A percentile compares a stretch with the other conserved stretches of the same genome.
phyloP scores from a whole-genome alignment of 2,113 vertebrate species.

The Platichthys stellatus region DNA sequence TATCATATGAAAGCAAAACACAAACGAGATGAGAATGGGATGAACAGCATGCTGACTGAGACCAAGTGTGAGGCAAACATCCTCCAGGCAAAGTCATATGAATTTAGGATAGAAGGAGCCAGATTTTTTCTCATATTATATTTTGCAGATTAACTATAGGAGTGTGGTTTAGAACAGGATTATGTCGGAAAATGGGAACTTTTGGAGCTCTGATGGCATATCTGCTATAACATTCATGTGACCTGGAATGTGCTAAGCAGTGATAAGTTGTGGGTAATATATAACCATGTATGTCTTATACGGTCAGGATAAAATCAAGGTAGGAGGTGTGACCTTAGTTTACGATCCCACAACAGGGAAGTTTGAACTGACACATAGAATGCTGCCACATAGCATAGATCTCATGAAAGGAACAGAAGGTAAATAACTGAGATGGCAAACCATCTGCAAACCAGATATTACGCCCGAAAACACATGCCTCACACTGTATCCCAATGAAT shows the following conservation, averaged over 20 bases:
- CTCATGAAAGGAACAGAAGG: not conserved
- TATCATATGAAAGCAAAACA: constrained; percentile 1
- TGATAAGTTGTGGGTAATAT: not conserved
- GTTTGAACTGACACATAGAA: not conserved
- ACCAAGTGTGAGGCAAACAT: not conserved
- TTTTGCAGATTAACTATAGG: not conserved
- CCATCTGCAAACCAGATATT: too few relatives aligned
- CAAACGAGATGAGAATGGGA: not conserved
- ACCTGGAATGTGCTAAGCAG: not conserved
- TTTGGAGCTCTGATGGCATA: not conserved
- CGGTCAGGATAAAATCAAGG: not conserved
- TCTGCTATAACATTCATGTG: not conserved
- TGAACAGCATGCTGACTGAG: not conserved
- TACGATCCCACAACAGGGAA: not conserved
- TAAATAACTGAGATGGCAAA: too few relatives aligned
- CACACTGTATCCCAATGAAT: not conserved
- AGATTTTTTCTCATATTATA: not conserved
- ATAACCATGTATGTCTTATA: not conserved
- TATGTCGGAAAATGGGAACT: not conserved
- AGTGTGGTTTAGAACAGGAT: not conserved
- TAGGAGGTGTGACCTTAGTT: not conserved
- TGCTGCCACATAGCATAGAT: not conserved
- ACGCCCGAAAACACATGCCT: not conserved
- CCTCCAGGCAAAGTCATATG: not conserved
- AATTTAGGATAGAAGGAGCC: not conserved